Conservation (phyloP, 2,888 invertebrate genomes). For the Yponomeuta evonymella region DNA sequence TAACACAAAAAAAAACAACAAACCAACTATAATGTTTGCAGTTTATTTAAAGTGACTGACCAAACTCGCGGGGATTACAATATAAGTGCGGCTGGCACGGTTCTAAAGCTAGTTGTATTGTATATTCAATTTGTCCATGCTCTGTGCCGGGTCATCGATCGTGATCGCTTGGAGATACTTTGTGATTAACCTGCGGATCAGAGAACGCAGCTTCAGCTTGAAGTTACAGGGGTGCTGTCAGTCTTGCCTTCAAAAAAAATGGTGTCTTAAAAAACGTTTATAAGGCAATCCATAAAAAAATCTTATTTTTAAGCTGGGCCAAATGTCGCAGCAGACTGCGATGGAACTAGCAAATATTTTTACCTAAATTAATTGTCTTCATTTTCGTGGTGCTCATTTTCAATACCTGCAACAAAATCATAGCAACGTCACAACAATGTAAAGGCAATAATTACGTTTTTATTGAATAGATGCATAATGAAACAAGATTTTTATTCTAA, state of each 20-base stretch:
- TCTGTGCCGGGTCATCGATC: not conserved
- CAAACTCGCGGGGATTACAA: not conserved
- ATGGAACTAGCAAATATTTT: not conserved
- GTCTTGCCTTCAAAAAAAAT: too few relatives aligned
- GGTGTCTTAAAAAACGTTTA: too few relatives aligned
- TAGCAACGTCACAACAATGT: not conserved
- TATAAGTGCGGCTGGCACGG: not conserved
- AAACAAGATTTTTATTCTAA: too few relatives aligned
- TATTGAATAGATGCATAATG: too few relatives aligned
- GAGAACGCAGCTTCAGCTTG: not conserved
- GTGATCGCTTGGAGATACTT: not conserved
- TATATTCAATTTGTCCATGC: not conserved
- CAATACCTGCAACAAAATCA: not conserved
- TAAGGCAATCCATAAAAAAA: too few relatives aligned
- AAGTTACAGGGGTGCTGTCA: too few relatives aligned
- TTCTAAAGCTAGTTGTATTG: not conserved
- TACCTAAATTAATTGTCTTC: not conserved
- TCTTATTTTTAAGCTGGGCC: too few relatives aligned
- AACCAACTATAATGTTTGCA: not conserved
- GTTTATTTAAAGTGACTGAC: not conserved
- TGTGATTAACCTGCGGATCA: not conserved
- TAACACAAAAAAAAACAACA: not conserved
- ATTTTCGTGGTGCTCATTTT: not conserved
- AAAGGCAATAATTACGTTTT: not conserved
- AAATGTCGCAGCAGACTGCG: too few relatives aligned